These are phyloP conservation scores for Istiophorus platypterus DNA, from an alignment of 2,113 vertebrate genomes.

Conservation along the genomic window DNA sequence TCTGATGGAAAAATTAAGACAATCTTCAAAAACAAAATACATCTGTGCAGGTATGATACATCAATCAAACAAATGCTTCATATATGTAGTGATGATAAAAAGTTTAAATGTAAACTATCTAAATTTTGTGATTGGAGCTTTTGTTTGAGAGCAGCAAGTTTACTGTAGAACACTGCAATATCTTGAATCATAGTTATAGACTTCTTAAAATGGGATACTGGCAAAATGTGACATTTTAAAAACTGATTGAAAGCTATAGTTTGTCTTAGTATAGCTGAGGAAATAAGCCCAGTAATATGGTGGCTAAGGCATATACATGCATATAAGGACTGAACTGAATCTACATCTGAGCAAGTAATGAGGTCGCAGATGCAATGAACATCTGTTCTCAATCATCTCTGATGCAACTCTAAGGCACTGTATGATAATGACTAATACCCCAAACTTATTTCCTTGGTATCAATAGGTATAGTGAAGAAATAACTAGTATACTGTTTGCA, in stretches of 20 bases:
- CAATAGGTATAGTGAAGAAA: neutral
- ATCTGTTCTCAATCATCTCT: neutral
- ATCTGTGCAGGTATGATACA: neutral
- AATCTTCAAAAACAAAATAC: neutral
- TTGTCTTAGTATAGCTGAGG: neutral
- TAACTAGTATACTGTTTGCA: neutral
- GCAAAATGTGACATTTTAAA: neutral
- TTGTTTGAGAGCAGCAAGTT: neutral
- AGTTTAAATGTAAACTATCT: neutral
- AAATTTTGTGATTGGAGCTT: neutral
- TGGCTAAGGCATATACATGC: too few relatives aligned
- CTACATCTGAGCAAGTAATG: neutral
- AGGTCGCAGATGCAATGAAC: neutral
- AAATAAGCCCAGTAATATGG: neutral
- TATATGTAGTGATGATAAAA: neutral
- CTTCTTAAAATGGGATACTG: neutral
- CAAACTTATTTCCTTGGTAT: neutral
- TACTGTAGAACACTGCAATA: too few relatives aligned
- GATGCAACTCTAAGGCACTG: neutral
- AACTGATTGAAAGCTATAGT: neutral
- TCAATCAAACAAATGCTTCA: neutral
- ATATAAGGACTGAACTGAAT: neutral
- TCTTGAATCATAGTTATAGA: neutral
- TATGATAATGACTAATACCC: neutral
- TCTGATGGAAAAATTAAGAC: neutral